Conservation (phyloP, 2,113 vertebrate species). For the Cyprinus carpio region DNA sequence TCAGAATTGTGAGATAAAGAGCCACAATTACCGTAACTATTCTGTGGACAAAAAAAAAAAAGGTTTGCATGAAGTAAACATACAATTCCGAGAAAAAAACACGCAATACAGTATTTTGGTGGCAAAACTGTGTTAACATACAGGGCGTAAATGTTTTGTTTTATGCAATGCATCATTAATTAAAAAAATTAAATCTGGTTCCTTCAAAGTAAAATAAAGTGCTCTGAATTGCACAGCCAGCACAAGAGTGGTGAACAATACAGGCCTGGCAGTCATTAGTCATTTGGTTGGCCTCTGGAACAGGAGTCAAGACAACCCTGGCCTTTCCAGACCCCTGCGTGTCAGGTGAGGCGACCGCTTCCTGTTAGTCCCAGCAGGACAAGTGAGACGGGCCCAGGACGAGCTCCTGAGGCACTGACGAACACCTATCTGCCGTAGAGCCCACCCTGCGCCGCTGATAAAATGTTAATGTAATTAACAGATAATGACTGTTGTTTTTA, state of each 20-base stretch:
- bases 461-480: conserved; percentile 89
- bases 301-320: conserved; percentile 65
- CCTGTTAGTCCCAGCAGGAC: conserved; percentile 64
- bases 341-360: conserved; percentile 60
- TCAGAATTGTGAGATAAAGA: too few relatives aligned
- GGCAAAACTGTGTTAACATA: conserved; percentile 39
- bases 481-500: conserved; percentile 87
- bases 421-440: conserved; percentile 78
- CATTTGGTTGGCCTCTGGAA: conserved; percentile 69
- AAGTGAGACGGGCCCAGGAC: neutral
- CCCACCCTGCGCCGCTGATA: conserved; percentile 71
- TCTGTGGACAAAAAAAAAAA: too few relatives aligned
- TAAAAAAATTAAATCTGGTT: neutral
- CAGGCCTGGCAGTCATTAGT: conserved; percentile 73
- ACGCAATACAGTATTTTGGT: neutral
- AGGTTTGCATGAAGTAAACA: too few relatives aligned
- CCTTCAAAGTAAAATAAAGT: neutral
- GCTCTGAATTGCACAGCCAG: neutral
- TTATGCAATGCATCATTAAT: neutral
- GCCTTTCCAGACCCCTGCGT: conserved; percentile 41
- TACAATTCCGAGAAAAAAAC: too few relatives aligned
- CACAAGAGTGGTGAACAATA: conserved; percentile 37
- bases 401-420: conserved; percentile 65
- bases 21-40: too few relatives aligned
- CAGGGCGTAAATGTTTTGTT: neutral